Percentiles rank a stretch among this genome's conserved stretches.
Evolutionary conservation across 1,140 invertebrate genomes (phyloP).

Genomic region (Eurytemora carolleeae): DNA sequence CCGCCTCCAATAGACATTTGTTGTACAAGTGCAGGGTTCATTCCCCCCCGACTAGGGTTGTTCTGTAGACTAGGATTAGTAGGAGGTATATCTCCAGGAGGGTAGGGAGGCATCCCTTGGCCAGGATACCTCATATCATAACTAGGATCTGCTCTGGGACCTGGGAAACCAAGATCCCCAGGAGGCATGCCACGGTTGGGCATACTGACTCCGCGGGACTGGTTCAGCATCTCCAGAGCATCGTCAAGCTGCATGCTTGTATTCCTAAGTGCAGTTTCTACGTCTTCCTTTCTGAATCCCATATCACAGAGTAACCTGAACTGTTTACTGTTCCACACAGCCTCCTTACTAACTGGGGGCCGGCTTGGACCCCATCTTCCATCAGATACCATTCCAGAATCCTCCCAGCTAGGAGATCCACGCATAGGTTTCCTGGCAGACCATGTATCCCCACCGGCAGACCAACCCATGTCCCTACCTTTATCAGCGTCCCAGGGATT

Average conservation of each 20-base stretch:
- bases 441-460: not conserved
- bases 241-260: constrained; percentile 3
- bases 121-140: not conserved
- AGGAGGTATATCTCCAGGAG: not conserved
- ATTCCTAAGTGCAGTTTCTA: not conserved
- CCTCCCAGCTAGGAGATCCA: not conserved
- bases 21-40: not conserved
- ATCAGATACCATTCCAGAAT: not conserved
- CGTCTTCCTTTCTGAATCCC: constrained; percentile 2
- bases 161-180: not conserved
- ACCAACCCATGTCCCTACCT: not conserved
- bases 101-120: not conserved
- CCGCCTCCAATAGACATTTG: not conserved
- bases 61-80: not conserved
- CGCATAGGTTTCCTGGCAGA: not conserved
- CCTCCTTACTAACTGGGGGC: not conserved
- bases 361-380: not conserved
- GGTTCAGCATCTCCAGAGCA: constrained; percentile 2
- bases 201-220: not conserved
- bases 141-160: not conserved
- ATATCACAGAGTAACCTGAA: constrained; percentile 7
- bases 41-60: not conserved
- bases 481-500: constrained; percentile 2
- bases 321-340: constrained; percentile 1
- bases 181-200: constrained; percentile 4